Evolutionary conservation across 2,797 vertebrate genomes (phyloP).

Genomic region (Sus cebifrons): DNA sequence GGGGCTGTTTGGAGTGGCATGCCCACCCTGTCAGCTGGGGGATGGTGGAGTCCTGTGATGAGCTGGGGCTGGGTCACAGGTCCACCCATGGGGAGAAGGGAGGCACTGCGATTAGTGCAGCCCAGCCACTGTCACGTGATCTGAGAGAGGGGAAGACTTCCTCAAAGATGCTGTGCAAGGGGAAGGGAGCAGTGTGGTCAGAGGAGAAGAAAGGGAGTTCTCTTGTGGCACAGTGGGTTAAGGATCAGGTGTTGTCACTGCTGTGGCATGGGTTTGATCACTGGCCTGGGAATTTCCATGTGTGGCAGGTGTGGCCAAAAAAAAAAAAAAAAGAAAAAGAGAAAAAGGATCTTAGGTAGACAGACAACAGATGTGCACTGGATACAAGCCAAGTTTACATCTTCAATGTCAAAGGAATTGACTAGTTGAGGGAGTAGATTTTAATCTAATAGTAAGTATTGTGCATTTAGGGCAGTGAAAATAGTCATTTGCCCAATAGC

Average conservation of each 20-base stretch:
- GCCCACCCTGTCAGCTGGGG: not conserved
- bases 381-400: not conserved
- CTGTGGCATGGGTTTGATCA: too few species aligned
- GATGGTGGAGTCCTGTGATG: too few species aligned
- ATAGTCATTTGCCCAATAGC: not conserved
- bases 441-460: not conserved
- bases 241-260: too few species aligned
- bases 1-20: not conserved
- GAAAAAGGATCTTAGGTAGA: not conserved
- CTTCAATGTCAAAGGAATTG: not conserved
- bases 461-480: not conserved
- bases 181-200: not conserved
- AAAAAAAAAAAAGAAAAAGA: too few species aligned
- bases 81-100: not conserved
- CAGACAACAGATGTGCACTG: not conserved
- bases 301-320: too few species aligned
- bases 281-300: too few species aligned
- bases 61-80: not conserved
- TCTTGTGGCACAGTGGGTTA: too few species aligned
- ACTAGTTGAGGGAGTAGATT: not conserved
- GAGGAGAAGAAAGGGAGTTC: not conserved
- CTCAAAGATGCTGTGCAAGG: not conserved
- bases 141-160: not conserved
- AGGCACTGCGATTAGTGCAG: rapidly evolving
- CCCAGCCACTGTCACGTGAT: rapidly evolving